phyloP scores from a whole-genome alignment of 2,113 vertebrate species.

The Rana temporaria region DNA sequence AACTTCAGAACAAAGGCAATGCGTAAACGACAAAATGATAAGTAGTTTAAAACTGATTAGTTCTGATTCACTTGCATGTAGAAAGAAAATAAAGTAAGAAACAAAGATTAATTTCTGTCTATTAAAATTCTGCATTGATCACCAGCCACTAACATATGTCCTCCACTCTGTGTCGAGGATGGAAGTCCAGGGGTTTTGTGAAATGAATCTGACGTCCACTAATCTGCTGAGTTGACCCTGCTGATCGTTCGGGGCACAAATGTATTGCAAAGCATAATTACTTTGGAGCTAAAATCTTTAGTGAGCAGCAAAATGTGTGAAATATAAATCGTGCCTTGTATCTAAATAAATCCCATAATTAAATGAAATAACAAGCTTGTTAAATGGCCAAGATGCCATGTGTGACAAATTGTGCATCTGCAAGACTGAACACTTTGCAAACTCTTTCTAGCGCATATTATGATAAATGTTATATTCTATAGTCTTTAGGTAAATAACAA shows the following conservation, averaged over 20 bases:
- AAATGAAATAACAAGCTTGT: slow-evolving; percentile 55
- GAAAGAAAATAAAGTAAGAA: slow-evolving; percentile 47
- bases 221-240: slow-evolving; percentile 59
- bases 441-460: no score
- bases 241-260: slow-evolving; percentile 65
- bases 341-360: slow-evolving; percentile 63
- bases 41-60: slow-evolving; percentile 11
- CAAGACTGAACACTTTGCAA: no score
- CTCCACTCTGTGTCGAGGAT: slow-evolving; percentile 57
- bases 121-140: slow-evolving; percentile 72
- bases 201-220: slow-evolving; percentile 59
- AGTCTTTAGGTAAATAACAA: no score
- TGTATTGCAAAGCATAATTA: slow-evolving; percentile 69
- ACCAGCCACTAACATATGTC: slow-evolving; percentile 60
- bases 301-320: slow-evolving; percentile 58
- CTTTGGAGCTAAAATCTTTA: slow-evolving; percentile 66
- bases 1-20: background rate
- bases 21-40: slow-evolving; percentile 11
- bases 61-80: slow-evolving; percentile 22
- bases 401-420: no score
- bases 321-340: slow-evolving; percentile 65
- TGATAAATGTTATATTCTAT: no score
- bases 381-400: background rate
- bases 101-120: slow-evolving; percentile 69
- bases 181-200: slow-evolving; percentile 60